phyloP scores from a whole-genome alignment of 2,797 vertebrate species.

The Leptoclinus maculatus region DNA sequence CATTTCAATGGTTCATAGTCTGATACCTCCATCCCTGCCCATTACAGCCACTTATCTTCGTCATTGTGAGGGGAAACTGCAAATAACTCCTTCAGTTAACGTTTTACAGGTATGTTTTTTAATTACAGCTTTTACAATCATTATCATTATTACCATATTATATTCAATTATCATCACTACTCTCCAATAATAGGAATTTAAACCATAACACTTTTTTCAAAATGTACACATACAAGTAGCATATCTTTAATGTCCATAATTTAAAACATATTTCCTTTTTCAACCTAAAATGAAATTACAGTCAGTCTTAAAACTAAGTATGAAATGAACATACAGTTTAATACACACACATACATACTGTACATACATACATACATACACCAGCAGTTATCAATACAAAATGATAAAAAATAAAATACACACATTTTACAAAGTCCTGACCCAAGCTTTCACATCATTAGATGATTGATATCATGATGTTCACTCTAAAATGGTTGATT shows the following conservation, averaged over 20 bases:
- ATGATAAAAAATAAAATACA: conserved; percentile 87
- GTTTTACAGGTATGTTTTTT: conserved; percentile 81
- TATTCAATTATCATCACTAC: conserved; percentile 83
- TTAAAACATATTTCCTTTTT: conserved; percentile 84
- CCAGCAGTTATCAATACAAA: conserved; percentile 87
- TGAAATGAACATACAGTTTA: conserved; percentile 88
- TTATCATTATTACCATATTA: conserved; percentile 83
- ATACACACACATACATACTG: conserved; percentile 79
- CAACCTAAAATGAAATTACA: conserved; percentile 85
- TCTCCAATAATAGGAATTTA: conserved; percentile 84
- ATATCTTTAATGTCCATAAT: conserved; percentile 86
- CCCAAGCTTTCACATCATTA: conserved; percentile 81
- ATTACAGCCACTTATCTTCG: conserved; percentile 14
- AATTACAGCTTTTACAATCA: conserved; percentile 87
- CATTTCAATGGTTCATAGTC: not conserved
- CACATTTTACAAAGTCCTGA: conserved; percentile 89
- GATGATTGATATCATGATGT: conserved; percentile 83
- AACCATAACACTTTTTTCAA: conserved; percentile 85
- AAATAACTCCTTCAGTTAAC: conserved; percentile 46
- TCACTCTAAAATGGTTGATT: conserved; percentile 83
- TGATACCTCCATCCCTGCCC: not conserved
- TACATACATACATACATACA: conserved; percentile 82
- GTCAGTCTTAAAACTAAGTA: conserved; percentile 84
- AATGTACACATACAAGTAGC: conserved; percentile 90
- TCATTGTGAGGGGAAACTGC: conserved; percentile 1